Evolutionary conservation across 2,113 vertebrate genomes (phyloP).

Genomic region (Dromiciops gliroides): DNA sequence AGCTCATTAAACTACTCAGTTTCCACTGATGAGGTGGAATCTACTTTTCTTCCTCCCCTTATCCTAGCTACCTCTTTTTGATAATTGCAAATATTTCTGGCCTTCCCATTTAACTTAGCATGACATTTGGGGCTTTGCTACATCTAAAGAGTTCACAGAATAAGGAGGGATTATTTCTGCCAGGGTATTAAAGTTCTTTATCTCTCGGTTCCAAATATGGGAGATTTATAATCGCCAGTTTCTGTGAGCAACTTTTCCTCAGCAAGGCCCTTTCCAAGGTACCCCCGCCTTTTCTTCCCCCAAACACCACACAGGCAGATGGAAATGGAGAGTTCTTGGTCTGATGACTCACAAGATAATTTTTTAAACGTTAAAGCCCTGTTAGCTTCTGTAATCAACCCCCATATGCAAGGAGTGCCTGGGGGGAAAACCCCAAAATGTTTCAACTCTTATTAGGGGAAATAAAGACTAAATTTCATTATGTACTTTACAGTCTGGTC

Average conservation of each 20-base stretch:
- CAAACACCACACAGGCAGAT: conserved; percentile 49
- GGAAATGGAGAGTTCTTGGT: not conserved
- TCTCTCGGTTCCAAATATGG: conserved; percentile 47
- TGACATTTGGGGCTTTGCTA: conserved; percentile 34
- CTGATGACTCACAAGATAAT: conserved; percentile 27
- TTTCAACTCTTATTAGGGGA: conserved; percentile 7
- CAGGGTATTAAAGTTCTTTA: conserved; percentile 67
- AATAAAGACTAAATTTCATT: conserved; percentile 46
- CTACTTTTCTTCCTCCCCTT: conserved; percentile 65
- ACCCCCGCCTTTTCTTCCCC: conserved; percentile 19
- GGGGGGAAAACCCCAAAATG: not conserved
- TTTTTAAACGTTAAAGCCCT: conserved; percentile 4
- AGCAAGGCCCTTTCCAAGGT: conserved; percentile 47
- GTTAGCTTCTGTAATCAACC: conserved; percentile 16
- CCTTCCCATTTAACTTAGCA: conserved; percentile 52
- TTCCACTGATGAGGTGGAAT: conserved; percentile 77
- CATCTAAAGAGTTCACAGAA: conserved; percentile 10
- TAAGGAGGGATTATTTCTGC: conserved; percentile 64
- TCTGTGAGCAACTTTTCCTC: conserved; percentile 58
- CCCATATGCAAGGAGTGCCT: conserved; percentile 19
- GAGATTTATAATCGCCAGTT: conserved; percentile 65
- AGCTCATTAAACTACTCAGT: conserved; percentile 72
- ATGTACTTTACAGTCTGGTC: conserved; percentile 29
- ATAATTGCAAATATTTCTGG: conserved; percentile 53
- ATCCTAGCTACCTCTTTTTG: conserved; percentile 58